Conservation (phyloP, 2,113 vertebrate species). For the Haemorhous mexicanus region DNA sequence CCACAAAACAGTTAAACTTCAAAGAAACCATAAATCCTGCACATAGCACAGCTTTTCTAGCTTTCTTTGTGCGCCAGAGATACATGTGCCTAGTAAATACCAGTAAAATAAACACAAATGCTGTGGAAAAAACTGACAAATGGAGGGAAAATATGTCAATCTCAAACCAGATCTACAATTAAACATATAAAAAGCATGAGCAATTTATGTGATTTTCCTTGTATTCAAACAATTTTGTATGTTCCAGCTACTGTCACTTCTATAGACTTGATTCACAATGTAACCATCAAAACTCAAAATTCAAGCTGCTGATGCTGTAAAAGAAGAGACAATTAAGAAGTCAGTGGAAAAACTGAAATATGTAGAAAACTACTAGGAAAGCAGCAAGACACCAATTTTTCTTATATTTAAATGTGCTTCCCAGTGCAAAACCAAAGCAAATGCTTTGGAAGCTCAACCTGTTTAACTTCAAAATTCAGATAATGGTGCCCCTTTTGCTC, state of each 20-base stretch:
- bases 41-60: background rate
- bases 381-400: background rate
- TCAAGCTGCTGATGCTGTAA: background rate
- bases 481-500: background rate
- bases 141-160: conserved; percentile 33
- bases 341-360: background rate
- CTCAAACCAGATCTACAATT: conserved; percentile 36
- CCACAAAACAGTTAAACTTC: background rate
- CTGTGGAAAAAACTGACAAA: conserved; percentile 18
- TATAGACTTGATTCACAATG: conserved; percentile 18
- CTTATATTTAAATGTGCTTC: background rate
- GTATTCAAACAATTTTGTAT: background rate
- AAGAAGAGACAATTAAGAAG: conserved; percentile 23
- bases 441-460: background rate
- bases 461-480: background rate
- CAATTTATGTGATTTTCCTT: background rate
- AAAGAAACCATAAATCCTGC: background rate
- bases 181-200: conserved; percentile 15
- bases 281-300: conserved; percentile 4
- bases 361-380: background rate
- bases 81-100: background rate
- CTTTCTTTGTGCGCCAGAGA: background rate
- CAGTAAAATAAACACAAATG: conserved; percentile 29
- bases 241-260: background rate
- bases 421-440: background rate